Evolutionary conservation across 2,888 invertebrate species (phyloP).

Genomic region (Hedychridium roseum): DNA sequence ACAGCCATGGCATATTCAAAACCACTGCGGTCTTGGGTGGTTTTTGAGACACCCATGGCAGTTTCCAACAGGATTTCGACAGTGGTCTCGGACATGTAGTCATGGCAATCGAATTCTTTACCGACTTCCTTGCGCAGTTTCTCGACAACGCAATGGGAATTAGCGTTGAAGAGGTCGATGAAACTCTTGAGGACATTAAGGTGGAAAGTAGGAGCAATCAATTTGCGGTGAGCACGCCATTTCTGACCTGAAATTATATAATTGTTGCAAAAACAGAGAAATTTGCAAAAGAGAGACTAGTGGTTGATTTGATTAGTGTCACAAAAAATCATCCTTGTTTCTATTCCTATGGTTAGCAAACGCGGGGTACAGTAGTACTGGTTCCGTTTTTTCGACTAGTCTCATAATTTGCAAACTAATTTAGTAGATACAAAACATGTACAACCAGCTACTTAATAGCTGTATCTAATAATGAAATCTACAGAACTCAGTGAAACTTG

Average conservation of each 20-base stretch:
- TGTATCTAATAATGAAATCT: no score
- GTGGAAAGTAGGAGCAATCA: slow-evolving; percentile 89
- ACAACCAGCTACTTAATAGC: no score
- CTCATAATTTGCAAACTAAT: no score
- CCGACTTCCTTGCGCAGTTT: slow-evolving; percentile 74
- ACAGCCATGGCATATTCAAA: slow-evolving; percentile 88
- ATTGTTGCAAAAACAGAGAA: no score
- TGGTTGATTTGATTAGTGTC: no score
- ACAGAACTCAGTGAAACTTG: no score
- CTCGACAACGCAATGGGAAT: slow-evolving; percentile 78
- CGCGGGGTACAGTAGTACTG: no score
- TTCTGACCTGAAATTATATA: slow-evolving; percentile 78
- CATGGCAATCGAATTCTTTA: slow-evolving; percentile 79
- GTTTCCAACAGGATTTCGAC: slow-evolving; percentile 86
- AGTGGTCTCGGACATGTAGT: slow-evolving; percentile 86
- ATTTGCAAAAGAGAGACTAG: no score
- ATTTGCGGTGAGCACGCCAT: slow-evolving; percentile 85
- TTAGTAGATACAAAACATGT: no score
- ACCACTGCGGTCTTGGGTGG: slow-evolving; percentile 81
- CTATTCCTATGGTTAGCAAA: no score
- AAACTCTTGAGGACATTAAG: slow-evolving; percentile 87
- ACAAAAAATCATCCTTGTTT: no score
- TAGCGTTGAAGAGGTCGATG: slow-evolving; percentile 85
- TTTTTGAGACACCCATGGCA: slow-evolving; percentile 87
- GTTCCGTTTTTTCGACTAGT: no score